These are phyloP conservation scores for Drosophila glabriapex DNA, from an alignment of 2,888 invertebrate species.

Conservation along the genomic window DNA sequence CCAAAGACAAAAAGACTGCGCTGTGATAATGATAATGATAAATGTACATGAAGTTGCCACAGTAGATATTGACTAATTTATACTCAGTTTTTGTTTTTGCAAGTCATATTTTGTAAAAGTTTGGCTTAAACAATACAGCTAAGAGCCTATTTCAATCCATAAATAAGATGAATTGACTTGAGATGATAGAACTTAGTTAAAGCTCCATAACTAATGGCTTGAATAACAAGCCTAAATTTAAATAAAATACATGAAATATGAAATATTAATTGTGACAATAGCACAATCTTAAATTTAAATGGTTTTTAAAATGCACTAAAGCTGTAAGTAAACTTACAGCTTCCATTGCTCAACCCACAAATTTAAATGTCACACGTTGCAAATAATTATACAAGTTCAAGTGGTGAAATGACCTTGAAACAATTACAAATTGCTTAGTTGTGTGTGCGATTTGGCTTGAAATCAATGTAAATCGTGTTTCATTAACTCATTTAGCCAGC, in stretches of 20 bases:
- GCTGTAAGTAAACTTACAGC: background rate
- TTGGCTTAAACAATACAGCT: background rate
- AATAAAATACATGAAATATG: background rate
- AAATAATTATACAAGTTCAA: constrained; percentile 15
- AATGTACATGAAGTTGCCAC: constrained; percentile 31
- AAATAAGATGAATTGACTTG: background rate
- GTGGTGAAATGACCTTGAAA: constrained; percentile 52
- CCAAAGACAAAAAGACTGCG: constrained; percentile 28
- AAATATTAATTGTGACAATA: background rate
- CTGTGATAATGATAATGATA: constrained; percentile 44
- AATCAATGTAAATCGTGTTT: constrained; percentile 63
- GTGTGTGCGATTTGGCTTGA: constrained; percentile 20
- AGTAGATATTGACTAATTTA: constrained; percentile 51
- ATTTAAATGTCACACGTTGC: background rate
- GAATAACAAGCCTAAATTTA: background rate
- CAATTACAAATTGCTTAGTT: constrained; percentile 21
- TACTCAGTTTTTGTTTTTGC: constrained; percentile 10
- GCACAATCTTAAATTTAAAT: background rate
- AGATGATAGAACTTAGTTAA: background rate
- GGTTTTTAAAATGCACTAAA: constrained; percentile 3
- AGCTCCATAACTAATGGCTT: background rate
- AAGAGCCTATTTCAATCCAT: background rate
- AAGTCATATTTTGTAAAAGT: constrained; percentile 2
- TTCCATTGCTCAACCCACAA: background rate
- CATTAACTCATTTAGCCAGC: constrained; percentile 53